Evolutionary conservation across 1,140 invertebrate genomes (phyloP), one percentile per base, ranked within the genome.

Genomic region (Cephus cinctus): DNA sequence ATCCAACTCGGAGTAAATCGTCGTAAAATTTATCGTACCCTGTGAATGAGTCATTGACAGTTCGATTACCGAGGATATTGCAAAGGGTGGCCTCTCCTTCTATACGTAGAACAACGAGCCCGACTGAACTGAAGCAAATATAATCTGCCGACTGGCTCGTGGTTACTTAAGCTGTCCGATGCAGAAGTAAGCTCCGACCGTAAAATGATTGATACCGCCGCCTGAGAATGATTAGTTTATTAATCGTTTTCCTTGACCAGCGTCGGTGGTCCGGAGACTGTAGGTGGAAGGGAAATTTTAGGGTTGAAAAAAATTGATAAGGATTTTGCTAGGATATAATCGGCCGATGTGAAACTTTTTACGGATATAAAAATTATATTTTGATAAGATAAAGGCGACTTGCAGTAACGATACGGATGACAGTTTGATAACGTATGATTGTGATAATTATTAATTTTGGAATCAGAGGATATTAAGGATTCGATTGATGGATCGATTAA

Each of bases 221-320:
- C 54, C 65, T 67, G 65, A 59, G 59, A 45, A 62, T 67, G 65
- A 71, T 68, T 68, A 67, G 59, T 65, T 67, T 68, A 71, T 71
- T 71, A 71, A 71, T 71, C 66, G 65, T 52, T 59, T 56, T 58
- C 47, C 61, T 64, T 68, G 67, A 70, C 64, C 63, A 57, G 52
- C 53, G 19, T n/a, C n/a, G n/a, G n/a, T n/a, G n/a, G n/a, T n/a
- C n/a, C n/a, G n/a, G n/a, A n/a, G n/a, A n/a, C n/a, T n/a, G n/a
- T n/a, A n/a, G n/a, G n/a, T n/a, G n/a, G n/a, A n/a, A n/a, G n/a
- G n/a, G n/a, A n/a, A n/a, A n/a, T n/a, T n/a, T n/a, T n/a, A n/a
- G n/a, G n/a, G n/a, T n/a, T n/a, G n/a, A n/a, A n/a, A n/a, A n/a
- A n/a, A n/a, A n/a, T n/a, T n/a, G n/a, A n/a, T n/a, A n/a, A n/a